Percentiles rank a stretch among this genome's conserved stretches.
These are phyloP conservation scores for Anastatus disparis DNA, from an alignment of 1,140 invertebrate species.

Conservation along the genomic window DNA sequence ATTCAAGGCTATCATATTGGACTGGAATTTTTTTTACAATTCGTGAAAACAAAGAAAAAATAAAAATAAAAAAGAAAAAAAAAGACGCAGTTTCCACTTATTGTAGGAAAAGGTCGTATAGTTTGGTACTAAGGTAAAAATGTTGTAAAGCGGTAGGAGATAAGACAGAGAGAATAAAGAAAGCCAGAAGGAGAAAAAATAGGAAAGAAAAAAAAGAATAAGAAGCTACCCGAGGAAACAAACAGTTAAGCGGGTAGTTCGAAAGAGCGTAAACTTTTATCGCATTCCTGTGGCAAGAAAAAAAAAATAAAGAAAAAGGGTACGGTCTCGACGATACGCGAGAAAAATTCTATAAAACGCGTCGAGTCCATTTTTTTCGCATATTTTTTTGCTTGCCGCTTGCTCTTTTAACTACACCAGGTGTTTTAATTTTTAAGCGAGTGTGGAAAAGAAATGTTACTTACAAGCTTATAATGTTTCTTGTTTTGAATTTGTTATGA, in stretches of 20 bases:
- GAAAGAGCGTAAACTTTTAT: conserved; percentile 36
- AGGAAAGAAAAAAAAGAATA: background rate
- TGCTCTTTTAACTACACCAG: too few relatives aligned
- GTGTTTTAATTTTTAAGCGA: conserved; percentile 10
- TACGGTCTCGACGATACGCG: background rate
- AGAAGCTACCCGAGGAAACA: conserved; percentile 23
- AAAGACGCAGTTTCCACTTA: conserved; percentile 1
- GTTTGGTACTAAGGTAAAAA: conserved; percentile 22
- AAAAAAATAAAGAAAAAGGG: background rate
- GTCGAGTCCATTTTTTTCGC: conserved; percentile 8
- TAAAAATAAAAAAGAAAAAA: background rate
- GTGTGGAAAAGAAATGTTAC: too few relatives aligned
- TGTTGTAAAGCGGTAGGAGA: conserved; percentile 1
- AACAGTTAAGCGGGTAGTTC: conserved; percentile 32
- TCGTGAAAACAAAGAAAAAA: background rate
- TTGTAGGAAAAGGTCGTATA: conserved; percentile 6
- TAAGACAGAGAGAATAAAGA: background rate
- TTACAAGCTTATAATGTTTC: too few relatives aligned
- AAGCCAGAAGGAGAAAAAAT: background rate
- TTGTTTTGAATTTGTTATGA: too few relatives aligned
- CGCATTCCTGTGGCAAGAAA: background rate
- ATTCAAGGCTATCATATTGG: background rate
- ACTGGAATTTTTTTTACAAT: background rate
- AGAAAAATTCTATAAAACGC: conserved; percentile 27
- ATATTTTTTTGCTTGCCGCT: too few relatives aligned